Conservation (phyloP, 2,888 invertebrate genomes). For the Temnothorax unifasciatus region DNA sequence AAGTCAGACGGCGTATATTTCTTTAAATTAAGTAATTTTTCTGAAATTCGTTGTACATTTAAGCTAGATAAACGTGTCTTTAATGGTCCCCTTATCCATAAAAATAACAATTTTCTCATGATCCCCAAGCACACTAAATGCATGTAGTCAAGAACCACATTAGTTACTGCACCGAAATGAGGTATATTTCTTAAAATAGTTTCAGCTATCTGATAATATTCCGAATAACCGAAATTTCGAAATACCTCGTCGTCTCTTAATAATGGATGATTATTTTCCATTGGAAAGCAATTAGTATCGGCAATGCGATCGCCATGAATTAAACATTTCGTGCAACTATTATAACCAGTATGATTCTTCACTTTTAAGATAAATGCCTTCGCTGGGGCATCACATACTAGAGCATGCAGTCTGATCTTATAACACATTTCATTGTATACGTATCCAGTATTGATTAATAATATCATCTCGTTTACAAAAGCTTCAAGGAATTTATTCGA, state of each 20-base stretch:
- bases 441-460: background rate
- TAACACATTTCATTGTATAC: background rate
- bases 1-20: background rate
- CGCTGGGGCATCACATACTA: conserved; percentile 7
- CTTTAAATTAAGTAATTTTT: background rate
- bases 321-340: conserved; percentile 10
- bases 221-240: background rate
- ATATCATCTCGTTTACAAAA: background rate
- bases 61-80: background rate
- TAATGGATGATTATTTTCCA: background rate
- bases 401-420: background rate
- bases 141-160: conserved; percentile 10
- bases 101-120: background rate
- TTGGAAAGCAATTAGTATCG: background rate
- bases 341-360: conserved; percentile 12
- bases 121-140: conserved; percentile 9
- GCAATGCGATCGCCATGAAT: background rate
- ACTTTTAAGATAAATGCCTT: conserved; percentile 8
- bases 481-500: conserved; percentile 19
- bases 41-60: conserved; percentile 3
- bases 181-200: background rate
- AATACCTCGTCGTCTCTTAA: background rate
- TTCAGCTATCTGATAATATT: background rate
- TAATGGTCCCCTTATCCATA: conserved; percentile 12
- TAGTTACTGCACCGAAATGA: background rate